These are phyloP conservation scores for Caranx ignobilis DNA, from an alignment of 2,113 vertebrate species.

Conservation along the genomic window DNA sequence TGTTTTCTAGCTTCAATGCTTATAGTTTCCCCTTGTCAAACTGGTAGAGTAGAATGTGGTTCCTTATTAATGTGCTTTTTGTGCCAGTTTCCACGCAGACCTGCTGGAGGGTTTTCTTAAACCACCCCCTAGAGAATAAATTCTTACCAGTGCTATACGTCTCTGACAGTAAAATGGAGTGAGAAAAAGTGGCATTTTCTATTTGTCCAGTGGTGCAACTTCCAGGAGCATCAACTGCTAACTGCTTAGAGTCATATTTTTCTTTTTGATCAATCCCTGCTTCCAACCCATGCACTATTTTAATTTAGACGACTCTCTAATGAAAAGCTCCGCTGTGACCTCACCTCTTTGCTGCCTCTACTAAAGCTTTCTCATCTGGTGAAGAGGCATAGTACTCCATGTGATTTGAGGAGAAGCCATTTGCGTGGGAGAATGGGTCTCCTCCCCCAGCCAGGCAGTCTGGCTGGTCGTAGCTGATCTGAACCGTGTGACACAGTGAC, in stretches of 20 bases:
- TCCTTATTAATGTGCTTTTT: not conserved
- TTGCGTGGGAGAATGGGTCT: constrained; percentile 87
- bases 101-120: constrained; percentile 2
- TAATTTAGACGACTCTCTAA: not conserved
- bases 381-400: constrained; percentile 98
- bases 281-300: not conserved
- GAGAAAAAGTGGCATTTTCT: constrained; percentile 6
- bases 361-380: constrained; percentile 96
- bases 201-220: not conserved
- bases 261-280: not conserved
- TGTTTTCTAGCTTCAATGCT: not conserved
- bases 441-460: constrained; percentile 78
- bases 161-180: constrained; percentile 9
- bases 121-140: not conserved
- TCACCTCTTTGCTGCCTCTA: constrained; percentile 95
- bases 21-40: not conserved
- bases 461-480: constrained; percentile 91
- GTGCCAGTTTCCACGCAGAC: not conserved
- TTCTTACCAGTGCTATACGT: not conserved
- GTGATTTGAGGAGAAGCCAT: constrained; percentile 81
- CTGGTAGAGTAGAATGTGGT: not conserved
- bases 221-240: too few relatives aligned
- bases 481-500: constrained; percentile 96
- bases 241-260: not conserved
- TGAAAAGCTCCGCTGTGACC: not conserved